phyloP scores from a whole-genome alignment of 2,113 vertebrate genomes.

The Corythornis vintsioides region DNA sequence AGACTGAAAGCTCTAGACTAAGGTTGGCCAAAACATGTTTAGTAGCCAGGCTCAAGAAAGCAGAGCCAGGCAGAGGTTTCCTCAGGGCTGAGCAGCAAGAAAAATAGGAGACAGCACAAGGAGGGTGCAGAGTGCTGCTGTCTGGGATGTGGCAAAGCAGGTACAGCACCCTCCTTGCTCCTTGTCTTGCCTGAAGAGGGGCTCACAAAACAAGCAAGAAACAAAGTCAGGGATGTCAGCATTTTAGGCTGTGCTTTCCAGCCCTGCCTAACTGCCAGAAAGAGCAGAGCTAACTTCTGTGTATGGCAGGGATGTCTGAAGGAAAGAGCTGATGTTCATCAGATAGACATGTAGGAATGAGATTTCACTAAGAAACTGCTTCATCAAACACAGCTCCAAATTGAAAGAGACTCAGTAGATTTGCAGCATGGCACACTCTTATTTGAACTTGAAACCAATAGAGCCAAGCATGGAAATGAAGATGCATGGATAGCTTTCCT shows the following conservation, averaged over 20 bases:
- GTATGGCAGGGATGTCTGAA: not conserved
- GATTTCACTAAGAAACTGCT: not conserved
- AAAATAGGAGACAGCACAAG: not conserved
- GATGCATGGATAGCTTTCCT: not conserved
- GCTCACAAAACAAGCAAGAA: not conserved
- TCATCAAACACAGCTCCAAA: not conserved
- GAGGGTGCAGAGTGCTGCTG: not conserved
- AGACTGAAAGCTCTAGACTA: not conserved
- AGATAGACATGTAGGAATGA: rapidly evolving
- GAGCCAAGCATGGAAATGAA: not conserved
- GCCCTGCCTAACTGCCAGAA: not conserved
- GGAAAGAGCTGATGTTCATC: not conserved
- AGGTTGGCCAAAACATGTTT: not conserved
- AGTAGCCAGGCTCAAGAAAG: not conserved
- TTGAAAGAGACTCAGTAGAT: not conserved
- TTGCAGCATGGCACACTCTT: not conserved
- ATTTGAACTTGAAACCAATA: not conserved
- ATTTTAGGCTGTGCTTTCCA: not conserved
- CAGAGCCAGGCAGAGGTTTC: not conserved
- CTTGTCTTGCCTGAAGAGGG: not conserved
- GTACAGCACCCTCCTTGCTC: not conserved
- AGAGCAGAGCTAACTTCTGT: not conserved
- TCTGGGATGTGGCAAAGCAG: not conserved
- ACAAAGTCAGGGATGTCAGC: not conserved
- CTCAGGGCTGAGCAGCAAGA: rapidly evolving